A percentile compares a stretch with the other conserved stretches of the same genome.
phyloP scores from a whole-genome alignment of 1,140 invertebrate genomes.

The Monochamus saltuarius region DNA sequence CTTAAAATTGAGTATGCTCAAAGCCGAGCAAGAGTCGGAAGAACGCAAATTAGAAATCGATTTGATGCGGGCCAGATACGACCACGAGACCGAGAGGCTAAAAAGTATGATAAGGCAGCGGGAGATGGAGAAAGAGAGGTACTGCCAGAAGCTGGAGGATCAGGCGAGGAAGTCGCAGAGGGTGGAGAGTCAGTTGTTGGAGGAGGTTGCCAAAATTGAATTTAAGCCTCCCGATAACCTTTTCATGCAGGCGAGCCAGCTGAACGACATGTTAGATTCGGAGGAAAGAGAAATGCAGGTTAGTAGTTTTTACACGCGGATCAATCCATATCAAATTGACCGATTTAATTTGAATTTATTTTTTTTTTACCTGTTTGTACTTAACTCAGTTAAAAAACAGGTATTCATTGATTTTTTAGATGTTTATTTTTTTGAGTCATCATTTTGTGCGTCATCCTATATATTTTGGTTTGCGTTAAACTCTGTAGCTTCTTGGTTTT shows the following conservation, averaged over 20 bases:
- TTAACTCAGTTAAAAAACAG: no score
- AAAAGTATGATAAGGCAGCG: constrained; percentile 79
- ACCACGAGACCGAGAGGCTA: constrained; percentile 82
- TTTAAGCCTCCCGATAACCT: constrained; percentile 1
- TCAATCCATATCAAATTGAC: no score
- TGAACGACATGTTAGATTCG: constrained; percentile 4
- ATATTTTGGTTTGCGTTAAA: no score
- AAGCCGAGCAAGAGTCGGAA: constrained; percentile 84
- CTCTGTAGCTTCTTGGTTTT: no score
- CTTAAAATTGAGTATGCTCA: constrained; percentile 82
- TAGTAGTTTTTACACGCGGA: no score
- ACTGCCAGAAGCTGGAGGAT: constrained; percentile 81
- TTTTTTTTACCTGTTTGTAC: no score
- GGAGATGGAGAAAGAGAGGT: constrained; percentile 78
- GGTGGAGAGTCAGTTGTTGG: not conserved
- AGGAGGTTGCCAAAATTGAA: not conserved
- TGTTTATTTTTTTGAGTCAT: no score
- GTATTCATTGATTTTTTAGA: no score
- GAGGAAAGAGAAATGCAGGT: constrained; percentile 13
- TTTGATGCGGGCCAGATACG: constrained; percentile 88
- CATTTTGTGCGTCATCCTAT: no score
- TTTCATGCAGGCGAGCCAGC: constrained; percentile 11
- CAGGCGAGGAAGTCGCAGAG: constrained; percentile 60
- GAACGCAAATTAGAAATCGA: constrained; percentile 88
- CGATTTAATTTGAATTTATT: no score